A percentile compares a stretch with the other conserved stretches of the same genome.
phyloP scores from a whole-genome alignment of 2,797 vertebrate species.

The Selene dorsalis region DNA sequence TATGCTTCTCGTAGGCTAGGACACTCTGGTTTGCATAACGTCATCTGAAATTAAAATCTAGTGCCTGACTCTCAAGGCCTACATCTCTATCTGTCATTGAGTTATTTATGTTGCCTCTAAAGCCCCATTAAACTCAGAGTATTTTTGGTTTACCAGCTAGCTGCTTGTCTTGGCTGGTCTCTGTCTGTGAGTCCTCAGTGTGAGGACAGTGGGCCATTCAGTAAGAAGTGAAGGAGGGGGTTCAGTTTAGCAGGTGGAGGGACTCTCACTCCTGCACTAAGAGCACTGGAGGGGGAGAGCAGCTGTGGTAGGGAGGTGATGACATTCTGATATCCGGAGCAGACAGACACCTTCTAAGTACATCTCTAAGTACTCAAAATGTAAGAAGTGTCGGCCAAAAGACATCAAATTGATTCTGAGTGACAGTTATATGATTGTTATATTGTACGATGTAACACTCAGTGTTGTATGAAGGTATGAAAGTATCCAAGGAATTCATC shows the following conservation, averaged over 20 bases:
- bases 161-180: conserved; percentile 58
- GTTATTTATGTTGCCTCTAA: conserved; percentile 54
- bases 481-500: not conserved
- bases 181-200: conserved; percentile 45
- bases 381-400: conserved; percentile 18
- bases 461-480: conserved; percentile 8
- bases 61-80: conserved; percentile 17
- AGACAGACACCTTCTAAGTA: conserved; percentile 46
- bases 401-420: conserved; percentile 6
- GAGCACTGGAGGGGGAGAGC: conserved; percentile 34
- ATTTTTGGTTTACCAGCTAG: conserved; percentile 57
- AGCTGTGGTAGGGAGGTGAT: conserved; percentile 65
- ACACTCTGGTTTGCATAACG: conserved; percentile 37
- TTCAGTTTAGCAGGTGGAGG: conserved; percentile 74
- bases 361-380: conserved; percentile 33
- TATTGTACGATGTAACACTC: not conserved
- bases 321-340: conserved; percentile 53
- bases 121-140: conserved; percentile 41
- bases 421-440: not conserved
- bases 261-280: conserved; percentile 43
- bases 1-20: too few relatives aligned
- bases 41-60: conserved; percentile 42
- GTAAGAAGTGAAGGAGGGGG: conserved; percentile 47
- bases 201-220: conserved; percentile 75
- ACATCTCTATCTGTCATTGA: conserved; percentile 38